Evolutionary conservation across 2,888 invertebrate species (phyloP).

Genomic region (Dorcus hopei): DNA sequence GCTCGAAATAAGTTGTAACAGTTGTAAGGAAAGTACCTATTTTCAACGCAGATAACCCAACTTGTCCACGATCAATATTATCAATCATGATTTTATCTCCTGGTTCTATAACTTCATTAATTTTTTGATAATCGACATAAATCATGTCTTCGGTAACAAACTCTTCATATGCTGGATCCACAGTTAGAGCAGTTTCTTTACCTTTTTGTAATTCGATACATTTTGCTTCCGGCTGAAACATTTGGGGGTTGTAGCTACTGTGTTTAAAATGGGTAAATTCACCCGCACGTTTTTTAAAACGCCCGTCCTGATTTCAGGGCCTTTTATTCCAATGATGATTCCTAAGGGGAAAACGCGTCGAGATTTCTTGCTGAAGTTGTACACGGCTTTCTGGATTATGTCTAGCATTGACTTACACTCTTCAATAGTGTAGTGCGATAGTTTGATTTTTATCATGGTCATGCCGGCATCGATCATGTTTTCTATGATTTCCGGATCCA

Average conservation of each 20-base stretch:
- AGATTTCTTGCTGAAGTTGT: conserved; percentile 59
- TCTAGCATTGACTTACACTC: conserved; percentile 51
- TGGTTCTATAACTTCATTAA: conserved; percentile 51
- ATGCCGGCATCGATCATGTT: conserved; percentile 55
- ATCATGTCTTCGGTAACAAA: conserved; percentile 56
- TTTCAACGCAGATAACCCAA: conserved; percentile 69
- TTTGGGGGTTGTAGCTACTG: not conserved
- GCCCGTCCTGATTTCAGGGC: conserved; percentile 87
- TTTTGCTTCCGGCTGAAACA: not conserved
- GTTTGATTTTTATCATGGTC: conserved; percentile 53
- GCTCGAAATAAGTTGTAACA: conserved; percentile 27
- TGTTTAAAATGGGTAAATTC: not conserved
- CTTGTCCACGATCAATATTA: conserved; percentile 60
- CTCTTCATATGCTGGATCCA: conserved; percentile 54
- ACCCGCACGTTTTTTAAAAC: conserved; percentile 68
- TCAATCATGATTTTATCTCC: conserved; percentile 55
- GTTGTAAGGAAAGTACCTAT: conserved; percentile 43
- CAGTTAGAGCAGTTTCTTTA: conserved; percentile 51
- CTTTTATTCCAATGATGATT: conserved; percentile 80
- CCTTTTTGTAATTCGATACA: conserved; percentile 34
- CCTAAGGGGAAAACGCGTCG: conserved; percentile 70
- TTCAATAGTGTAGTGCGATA: conserved; percentile 47
- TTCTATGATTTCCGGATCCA: conserved; percentile 44
- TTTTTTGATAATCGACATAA: conserved; percentile 54
- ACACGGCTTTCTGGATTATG: conserved; percentile 49